phyloP scores from a whole-genome alignment of 2,113 vertebrate genomes.

The Furnarius figulus region DNA sequence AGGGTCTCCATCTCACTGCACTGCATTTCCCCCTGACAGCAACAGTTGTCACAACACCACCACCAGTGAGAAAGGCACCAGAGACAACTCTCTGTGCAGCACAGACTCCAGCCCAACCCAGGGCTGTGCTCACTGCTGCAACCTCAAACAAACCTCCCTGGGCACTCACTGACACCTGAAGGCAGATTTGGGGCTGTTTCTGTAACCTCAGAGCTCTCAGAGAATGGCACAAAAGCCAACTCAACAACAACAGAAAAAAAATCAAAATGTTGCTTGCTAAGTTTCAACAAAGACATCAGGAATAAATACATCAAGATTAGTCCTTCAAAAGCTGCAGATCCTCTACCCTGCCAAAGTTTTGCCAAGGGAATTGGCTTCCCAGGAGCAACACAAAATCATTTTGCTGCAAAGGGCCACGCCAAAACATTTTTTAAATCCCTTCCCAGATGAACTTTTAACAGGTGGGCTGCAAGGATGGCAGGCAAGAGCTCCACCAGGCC shows the following conservation, averaged over 20 bases:
- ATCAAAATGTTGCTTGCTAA: neutral
- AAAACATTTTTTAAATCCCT: neutral
- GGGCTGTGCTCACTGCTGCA: neutral
- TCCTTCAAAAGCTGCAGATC: neutral
- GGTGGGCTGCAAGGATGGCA: neutral
- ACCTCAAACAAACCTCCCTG: neutral
- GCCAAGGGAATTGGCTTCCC: neutral
- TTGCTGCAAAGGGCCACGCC: neutral
- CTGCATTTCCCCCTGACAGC: neutral
- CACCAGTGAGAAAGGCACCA: neutral
- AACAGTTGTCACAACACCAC: neutral
- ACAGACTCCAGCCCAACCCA: neutral
- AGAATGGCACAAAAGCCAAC: neutral
- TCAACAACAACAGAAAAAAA: rapidly evolving
- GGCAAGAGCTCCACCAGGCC: neutral
- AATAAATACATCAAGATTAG: neutral
- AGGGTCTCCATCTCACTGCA: neutral
- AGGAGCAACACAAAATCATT: neutral
- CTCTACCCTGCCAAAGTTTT: neutral
- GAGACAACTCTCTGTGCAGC: neutral
- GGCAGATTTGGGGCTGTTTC: neutral
- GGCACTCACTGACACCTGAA: neutral
- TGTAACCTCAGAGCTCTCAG: neutral
- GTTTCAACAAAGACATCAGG: neutral
- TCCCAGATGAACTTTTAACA: neutral